phyloP scores from a whole-genome alignment of 2,797 vertebrate genomes.

The Sternarchorhynchus goeldii region DNA sequence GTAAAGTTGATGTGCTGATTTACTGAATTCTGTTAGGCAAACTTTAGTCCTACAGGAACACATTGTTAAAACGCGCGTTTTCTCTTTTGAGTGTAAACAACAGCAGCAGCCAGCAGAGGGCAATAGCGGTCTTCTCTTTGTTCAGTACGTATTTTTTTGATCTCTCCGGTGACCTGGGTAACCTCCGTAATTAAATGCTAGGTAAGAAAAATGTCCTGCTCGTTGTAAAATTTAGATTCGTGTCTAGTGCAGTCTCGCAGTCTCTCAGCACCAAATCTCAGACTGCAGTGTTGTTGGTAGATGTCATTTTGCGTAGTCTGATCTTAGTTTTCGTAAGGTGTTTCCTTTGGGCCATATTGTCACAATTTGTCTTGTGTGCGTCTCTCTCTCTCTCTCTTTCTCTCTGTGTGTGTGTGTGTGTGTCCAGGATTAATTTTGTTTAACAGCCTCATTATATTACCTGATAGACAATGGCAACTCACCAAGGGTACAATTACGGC shows the following conservation, averaged over 20 bases:
- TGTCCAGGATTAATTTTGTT: conserved; percentile 34
- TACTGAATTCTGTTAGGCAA: neutral
- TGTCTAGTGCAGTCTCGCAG: conserved; percentile 42
- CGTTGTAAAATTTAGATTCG: conserved; percentile 49
- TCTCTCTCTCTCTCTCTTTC: neutral
- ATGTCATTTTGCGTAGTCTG: neutral
- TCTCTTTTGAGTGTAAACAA: neutral
- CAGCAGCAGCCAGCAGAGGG: conserved; percentile 67
- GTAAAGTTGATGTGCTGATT: neutral
- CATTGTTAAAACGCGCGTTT: neutral
- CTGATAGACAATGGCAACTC: conserved; percentile 33
- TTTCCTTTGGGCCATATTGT: conserved; percentile 22
- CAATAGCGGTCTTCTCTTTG: conserved; percentile 67
- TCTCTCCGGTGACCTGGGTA: conserved; percentile 70
- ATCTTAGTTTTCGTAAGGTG: conserved; percentile 35
- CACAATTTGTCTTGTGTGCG: conserved; percentile 37
- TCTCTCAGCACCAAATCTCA: conserved; percentile 34
- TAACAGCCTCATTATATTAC: conserved; percentile 41
- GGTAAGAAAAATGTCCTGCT: conserved; percentile 50
- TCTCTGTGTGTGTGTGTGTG: too few species aligned
- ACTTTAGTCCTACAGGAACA: neutral
- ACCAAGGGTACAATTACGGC: conserved; percentile 35
- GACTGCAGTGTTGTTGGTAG: conserved; percentile 1
- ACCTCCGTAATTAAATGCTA: conserved; percentile 65
- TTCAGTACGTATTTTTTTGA: conserved; percentile 44